phyloP scores from a whole-genome alignment of 2,797 vertebrate genomes.

The Myotis findleyi region DNA sequence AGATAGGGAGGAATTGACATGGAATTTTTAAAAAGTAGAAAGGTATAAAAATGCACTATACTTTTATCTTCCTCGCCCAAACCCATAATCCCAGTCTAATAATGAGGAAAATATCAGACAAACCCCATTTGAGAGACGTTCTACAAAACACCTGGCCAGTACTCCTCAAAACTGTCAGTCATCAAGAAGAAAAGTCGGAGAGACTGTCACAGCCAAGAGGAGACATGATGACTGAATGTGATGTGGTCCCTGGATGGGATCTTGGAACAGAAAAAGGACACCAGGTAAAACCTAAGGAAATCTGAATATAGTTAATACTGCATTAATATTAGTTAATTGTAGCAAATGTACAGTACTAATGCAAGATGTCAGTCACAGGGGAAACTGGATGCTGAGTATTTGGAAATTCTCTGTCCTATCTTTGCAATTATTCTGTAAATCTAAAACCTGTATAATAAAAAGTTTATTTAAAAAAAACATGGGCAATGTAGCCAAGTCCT shows the following conservation, averaged over 20 bases:
- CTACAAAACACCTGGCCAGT: background rate
- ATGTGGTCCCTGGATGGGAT: background rate
- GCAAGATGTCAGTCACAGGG: background rate
- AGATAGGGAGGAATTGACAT: background rate
- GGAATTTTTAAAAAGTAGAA: background rate
- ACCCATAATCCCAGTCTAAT: background rate
- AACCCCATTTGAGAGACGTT: background rate
- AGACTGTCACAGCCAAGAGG: background rate
- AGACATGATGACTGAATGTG: background rate
- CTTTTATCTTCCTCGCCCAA: background rate
- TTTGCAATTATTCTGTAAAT: constrained; percentile 10
- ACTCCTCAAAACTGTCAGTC: background rate
- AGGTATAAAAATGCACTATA: background rate
- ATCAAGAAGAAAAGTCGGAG: background rate
- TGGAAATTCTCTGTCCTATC: background rate
- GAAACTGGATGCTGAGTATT: background rate
- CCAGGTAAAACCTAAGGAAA: background rate
- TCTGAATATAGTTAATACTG: background rate
- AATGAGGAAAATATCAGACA: background rate
- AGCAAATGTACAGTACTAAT: background rate
- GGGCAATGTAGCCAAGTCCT: background rate
- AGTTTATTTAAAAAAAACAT: background rate
- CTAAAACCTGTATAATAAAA: constrained; percentile 12
- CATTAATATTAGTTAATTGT: background rate
- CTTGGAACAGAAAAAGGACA: background rate